Conservation (phyloP, 1,140 invertebrate genomes). For the Drosophila sproati region DNA sequence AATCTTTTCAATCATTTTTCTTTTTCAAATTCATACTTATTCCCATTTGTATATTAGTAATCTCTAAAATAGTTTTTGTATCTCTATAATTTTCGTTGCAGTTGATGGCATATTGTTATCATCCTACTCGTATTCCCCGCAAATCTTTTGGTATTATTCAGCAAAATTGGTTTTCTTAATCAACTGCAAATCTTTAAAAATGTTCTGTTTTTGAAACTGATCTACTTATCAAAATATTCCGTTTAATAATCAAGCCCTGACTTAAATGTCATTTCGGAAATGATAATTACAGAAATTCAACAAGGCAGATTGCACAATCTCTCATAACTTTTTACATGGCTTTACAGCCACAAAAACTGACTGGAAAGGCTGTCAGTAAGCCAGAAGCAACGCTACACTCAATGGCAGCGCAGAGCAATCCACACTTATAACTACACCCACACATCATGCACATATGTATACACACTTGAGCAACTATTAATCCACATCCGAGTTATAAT, state of each 20-base stretch:
- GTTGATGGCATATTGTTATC: too few relatives aligned
- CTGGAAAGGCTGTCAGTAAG: slow-evolving; percentile 27
- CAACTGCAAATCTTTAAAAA: too few relatives aligned
- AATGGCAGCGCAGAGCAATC: slow-evolving; percentile 6
- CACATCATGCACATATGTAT: not conserved
- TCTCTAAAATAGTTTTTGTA: too few relatives aligned
- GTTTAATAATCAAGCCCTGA: slow-evolving; percentile 1
- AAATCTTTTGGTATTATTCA: too few relatives aligned
- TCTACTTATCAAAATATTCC: not conserved
- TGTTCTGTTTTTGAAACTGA: not conserved
- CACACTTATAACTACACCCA: slow-evolving; percentile 30
- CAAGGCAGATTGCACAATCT: slow-evolving; percentile 2
- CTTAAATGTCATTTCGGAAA: slow-evolving; percentile 2
- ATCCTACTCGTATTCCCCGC: too few relatives aligned
- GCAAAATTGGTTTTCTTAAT: too few relatives aligned
- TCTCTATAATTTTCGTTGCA: too few relatives aligned
- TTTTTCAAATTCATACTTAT: too few relatives aligned
- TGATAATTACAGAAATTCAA: slow-evolving; percentile 30
- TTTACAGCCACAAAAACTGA: slow-evolving; percentile 24
- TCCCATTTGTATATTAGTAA: too few relatives aligned
- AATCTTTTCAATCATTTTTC: not conserved
- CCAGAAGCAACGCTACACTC: slow-evolving; percentile 31
- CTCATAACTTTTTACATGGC: slow-evolving; percentile 28
- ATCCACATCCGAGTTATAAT: slow-evolving; percentile 83
- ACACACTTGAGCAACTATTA: slow-evolving; percentile 66